Percentiles rank a stretch among this genome's conserved stretches.
Conservation (phyloP, 2,888 invertebrate species). For the Heliconius ismenius region DNA sequence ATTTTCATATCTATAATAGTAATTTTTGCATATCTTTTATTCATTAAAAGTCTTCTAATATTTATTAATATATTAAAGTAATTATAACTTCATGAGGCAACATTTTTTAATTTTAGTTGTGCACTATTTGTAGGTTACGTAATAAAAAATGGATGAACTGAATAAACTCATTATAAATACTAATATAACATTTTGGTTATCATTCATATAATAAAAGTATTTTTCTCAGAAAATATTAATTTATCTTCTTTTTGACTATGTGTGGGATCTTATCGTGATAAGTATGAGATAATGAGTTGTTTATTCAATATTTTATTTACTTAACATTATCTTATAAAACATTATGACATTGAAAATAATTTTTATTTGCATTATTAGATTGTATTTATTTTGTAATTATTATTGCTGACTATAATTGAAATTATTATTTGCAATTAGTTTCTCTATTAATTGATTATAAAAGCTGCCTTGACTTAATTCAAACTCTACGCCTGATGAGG, state of each 20-base stretch:
- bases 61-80: no score
- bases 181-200: neutral
- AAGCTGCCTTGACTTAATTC: neutral
- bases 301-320: conserved; percentile 39
- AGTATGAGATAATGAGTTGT: conserved; percentile 46
- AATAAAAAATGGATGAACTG: neutral
- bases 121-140: neutral
- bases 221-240: neutral
- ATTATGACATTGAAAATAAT: conserved; percentile 17
- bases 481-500: neutral
- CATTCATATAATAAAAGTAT: neutral
- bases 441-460: neutral
- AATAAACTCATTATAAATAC: neutral
- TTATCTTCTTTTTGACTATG: neutral
- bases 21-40: no score
- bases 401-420: neutral
- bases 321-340: conserved; percentile 13
- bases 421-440: neutral
- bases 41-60: no score
- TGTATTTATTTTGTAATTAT: conserved; percentile 18
- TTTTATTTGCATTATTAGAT: conserved; percentile 15
- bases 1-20: no score
- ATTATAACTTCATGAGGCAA: no score
- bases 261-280: conserved; percentile 47
- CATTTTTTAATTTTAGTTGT: no score